Percentiles rank a stretch among this genome's conserved stretches.
Evolutionary conservation across 2,113 vertebrate species (phyloP).

Genomic region (Brachyhypopomus occidentalis): DNA sequence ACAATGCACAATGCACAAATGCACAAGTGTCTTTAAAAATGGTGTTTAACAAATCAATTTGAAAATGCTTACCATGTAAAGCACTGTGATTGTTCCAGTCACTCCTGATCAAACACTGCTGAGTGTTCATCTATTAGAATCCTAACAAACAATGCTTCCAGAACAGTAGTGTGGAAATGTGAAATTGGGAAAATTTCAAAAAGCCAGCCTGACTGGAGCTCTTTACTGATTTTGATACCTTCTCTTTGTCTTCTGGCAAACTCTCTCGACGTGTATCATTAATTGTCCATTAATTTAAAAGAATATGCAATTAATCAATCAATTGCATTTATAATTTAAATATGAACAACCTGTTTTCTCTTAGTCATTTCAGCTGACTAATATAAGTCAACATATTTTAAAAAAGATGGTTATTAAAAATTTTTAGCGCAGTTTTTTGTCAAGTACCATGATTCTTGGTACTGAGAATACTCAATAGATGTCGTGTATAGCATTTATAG

Average conservation of each 20-base stretch:
- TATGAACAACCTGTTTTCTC: neutral
- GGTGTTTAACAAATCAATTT: slow-evolving; percentile 87
- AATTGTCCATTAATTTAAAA: slow-evolving; percentile 20
- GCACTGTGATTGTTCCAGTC: slow-evolving; percentile 64
- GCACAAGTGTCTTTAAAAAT: slow-evolving; percentile 77
- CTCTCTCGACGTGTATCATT: slow-evolving; percentile 45
- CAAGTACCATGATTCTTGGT: too few relatives aligned
- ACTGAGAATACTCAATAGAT: too few relatives aligned
- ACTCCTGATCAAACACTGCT: slow-evolving; percentile 69
- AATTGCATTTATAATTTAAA: neutral
- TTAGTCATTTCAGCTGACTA: neutral
- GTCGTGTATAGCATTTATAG: too few relatives aligned
- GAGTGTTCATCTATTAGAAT: slow-evolving; percentile 78
- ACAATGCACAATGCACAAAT: slow-evolving; percentile 51
- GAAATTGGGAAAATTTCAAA: slow-evolving; percentile 84
- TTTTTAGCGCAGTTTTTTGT: too few relatives aligned
- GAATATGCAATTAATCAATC: slow-evolving; percentile 12
- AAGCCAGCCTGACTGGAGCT: slow-evolving; percentile 73
- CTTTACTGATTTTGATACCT: slow-evolving; percentile 74
- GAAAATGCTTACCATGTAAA: slow-evolving; percentile 83
- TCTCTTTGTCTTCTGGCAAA: slow-evolving; percentile 61
- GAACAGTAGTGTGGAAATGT: slow-evolving; percentile 76
- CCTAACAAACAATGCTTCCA: slow-evolving; percentile 77
- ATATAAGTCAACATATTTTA: neutral
- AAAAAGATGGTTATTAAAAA: neutral